Conservation (phyloP, 1,140 invertebrate genomes). For the Cydia fagiglandana region DNA sequence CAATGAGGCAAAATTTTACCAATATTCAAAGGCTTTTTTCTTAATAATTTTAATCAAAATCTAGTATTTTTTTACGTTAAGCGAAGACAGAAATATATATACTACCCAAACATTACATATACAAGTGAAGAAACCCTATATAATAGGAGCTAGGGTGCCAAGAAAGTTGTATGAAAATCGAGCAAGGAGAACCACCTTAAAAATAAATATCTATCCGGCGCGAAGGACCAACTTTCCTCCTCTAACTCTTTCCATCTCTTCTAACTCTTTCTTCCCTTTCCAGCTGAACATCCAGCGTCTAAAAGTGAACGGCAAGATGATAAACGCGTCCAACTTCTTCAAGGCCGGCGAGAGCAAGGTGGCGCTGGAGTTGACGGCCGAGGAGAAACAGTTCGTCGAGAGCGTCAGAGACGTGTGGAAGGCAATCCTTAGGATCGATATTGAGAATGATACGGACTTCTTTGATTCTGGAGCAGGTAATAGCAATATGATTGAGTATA, state of each 20-base stretch:
- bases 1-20: no score
- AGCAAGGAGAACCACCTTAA: no score
- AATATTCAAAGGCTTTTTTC: no score
- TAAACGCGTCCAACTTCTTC: constrained; percentile 90
- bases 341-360: constrained; percentile 80
- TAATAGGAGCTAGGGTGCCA: no score
- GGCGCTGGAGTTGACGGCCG: constrained; percentile 85
- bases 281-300: constrained; percentile 85
- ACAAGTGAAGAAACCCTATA: no score
- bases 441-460: constrained; percentile 92
- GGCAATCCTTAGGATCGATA: constrained; percentile 88
- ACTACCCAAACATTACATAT: no score
- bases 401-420: constrained; percentile 88
- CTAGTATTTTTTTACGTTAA: no score
- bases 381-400: constrained; percentile 85
- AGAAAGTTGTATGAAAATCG: no score
- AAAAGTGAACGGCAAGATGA: constrained; percentile 89
- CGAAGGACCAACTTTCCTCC: constrained; percentile 4
- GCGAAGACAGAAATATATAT: no score
- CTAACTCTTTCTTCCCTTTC: constrained; percentile 38
- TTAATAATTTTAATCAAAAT: no score
- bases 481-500: background rate
- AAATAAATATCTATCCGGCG: background rate
- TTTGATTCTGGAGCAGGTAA: constrained; percentile 90
- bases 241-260: no score